phyloP scores from a whole-genome alignment of 2,113 vertebrate genomes.

The Antennarius striatus region DNA sequence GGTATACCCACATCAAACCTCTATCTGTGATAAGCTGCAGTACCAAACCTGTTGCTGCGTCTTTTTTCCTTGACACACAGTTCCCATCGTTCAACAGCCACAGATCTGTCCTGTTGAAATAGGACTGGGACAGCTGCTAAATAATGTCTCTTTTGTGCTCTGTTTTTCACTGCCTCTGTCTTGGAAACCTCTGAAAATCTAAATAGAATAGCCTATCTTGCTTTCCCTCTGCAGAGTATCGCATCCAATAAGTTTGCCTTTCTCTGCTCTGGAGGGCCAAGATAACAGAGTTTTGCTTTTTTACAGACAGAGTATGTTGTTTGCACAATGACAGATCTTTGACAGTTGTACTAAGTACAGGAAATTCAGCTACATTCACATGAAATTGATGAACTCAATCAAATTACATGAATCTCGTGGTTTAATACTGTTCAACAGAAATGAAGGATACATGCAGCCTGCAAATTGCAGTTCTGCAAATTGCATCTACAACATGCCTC shows the following conservation, averaged over 20 bases:
- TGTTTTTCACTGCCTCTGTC: constrained; percentile 51
- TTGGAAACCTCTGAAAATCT: constrained; percentile 61
- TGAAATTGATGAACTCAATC: not conserved
- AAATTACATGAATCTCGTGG: too few species aligned
- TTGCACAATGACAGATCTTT: constrained; percentile 1
- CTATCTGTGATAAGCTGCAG: constrained; percentile 28
- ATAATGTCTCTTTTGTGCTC: constrained; percentile 78
- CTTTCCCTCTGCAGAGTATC: constrained; percentile 44
- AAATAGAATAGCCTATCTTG: constrained; percentile 55
- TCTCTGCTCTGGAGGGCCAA: not conserved
- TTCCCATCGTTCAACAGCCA: constrained; percentile 57
- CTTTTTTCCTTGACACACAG: constrained; percentile 52
- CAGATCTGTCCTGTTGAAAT: constrained; percentile 42
- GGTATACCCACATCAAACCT: constrained; percentile 22
- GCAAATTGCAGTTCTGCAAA: constrained; percentile 6
- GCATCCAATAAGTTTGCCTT: constrained; percentile 11
- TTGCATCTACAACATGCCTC: constrained; percentile 16
- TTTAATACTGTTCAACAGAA: not conserved
- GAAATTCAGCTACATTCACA: not conserved
- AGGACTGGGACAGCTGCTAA: constrained; percentile 40
- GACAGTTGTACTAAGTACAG: too few species aligned
- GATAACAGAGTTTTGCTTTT: constrained; percentile 4
- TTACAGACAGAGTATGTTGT: constrained; percentile 5
- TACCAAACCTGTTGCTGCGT: constrained; percentile 32
- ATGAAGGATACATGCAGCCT: not conserved